Evolutionary conservation across 2,888 invertebrate species (phyloP), one percentile per base, ranked within the genome.

Genomic region (Carabus problematicus): DNA sequence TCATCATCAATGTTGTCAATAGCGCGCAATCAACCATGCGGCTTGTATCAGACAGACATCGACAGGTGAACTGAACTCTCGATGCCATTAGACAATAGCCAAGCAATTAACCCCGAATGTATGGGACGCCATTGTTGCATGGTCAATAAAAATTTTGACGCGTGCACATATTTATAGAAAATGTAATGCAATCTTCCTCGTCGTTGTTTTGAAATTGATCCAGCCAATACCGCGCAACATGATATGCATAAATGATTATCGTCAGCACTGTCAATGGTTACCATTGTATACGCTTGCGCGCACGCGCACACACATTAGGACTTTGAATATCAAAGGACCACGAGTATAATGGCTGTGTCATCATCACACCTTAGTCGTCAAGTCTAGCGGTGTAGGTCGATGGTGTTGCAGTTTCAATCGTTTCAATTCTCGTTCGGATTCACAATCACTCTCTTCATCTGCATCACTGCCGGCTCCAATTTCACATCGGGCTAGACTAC

Each of bases 341-440:
- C 29, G 29, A 6, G 29, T 29, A 29, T 6, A 45, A 12, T 3
- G 1, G 12, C 11, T 45, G 45, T 6, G 7, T 14, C n/a, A 14
- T 52, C n/a, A 73, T 88, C 85, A 90, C 78, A 89, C 89, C 84
- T 88, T 89, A 76, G 89, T 90, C 72, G 90, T 91, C 75, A 91
- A 83, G 80, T 89, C 88, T 72, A 89, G 79, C 16, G 89, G 88
- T 16, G 81, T 79, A 1, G 82, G 80, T 73, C 82, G 75, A 73
- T 85, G 84, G 64, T 79, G 72, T n/a, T n/a, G 29, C 59, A 86
- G 83, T 75, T 84, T 87, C 77, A 86, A 85, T 76, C 86, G 81
- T 78, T 87, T 87, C 71, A 87, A 84, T 75, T 85, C 85, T 52
- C 77, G 77, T 49, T 81, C 80, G 1, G 80, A 80, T 63, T 81